A percentile compares a stretch with the other conserved stretches of the same genome.
Evolutionary conservation across 92 coral and sea anemone genomes (phyloP).

Genomic region (Parazoanthus darwini): DNA sequence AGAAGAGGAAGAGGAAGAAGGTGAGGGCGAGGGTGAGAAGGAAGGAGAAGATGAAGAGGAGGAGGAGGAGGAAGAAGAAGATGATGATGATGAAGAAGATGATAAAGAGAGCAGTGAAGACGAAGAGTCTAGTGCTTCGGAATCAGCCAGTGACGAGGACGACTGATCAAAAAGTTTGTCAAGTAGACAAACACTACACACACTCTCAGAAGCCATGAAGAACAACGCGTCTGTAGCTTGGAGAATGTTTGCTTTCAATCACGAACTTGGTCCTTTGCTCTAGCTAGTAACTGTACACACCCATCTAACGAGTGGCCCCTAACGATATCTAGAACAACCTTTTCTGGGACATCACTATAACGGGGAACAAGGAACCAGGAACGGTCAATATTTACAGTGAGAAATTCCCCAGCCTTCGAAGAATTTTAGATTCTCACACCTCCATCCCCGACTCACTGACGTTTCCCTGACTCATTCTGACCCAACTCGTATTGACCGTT

Average conservation of each 20-base stretch:
- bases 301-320: no score
- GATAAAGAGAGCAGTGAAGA: conserved; percentile 74
- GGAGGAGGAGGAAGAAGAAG: conserved; percentile 59
- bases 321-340: no score
- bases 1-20: conserved; percentile 48
- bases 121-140: conserved; percentile 66
- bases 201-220: neutral
- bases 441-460: no score
- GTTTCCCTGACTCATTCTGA: no score
- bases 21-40: conserved; percentile 50
- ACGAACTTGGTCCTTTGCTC: neutral
- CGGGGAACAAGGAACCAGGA: no score
- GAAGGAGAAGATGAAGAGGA: conserved; percentile 53
- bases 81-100: conserved; percentile 59
- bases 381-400: no score
- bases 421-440: no score
- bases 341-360: no score
- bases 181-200: neutral
- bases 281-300: neutral
- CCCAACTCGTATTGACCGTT: no score
- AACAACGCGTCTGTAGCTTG: neutral
- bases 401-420: no score
- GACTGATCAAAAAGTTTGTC: conserved; percentile 32
- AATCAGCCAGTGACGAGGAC: conserved; percentile 76
- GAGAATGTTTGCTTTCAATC: neutral